Evolutionary conservation across 2,888 invertebrate species (phyloP).

Genomic region (Xestia sexstrigata): DNA sequence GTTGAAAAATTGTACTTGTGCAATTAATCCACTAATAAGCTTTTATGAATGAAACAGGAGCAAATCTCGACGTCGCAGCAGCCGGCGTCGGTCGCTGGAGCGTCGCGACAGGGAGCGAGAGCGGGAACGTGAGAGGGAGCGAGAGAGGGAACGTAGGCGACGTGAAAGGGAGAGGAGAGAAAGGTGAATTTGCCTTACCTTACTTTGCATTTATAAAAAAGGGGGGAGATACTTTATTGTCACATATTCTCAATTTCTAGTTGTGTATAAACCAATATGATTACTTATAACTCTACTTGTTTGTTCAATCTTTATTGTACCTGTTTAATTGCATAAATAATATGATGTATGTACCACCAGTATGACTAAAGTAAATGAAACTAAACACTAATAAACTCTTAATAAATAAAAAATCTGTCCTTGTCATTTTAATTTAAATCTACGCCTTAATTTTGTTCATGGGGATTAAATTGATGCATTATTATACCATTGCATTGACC

Average conservation of each 20-base stretch:
- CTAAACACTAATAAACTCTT: conserved; percentile 24
- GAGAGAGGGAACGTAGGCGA: conserved; percentile 78
- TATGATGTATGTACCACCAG: too few species aligned
- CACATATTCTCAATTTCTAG: not conserved
- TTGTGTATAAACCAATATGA: conserved; percentile 16
- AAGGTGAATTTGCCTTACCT: conserved; percentile 68
- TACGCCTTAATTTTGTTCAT: conserved; percentile 1
- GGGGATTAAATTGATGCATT: not conserved
- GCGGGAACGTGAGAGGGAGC: conserved; percentile 81
- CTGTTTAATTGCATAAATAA: conserved; percentile 12
- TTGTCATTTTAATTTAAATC: conserved; percentile 28
- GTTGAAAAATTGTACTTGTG: not conserved
- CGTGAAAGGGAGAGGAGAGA: conserved; percentile 85
- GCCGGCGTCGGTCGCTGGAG: conserved; percentile 86
- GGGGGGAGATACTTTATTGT: not conserved
- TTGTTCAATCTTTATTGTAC: conserved; percentile 19
- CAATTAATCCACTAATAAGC: conserved; percentile 28
- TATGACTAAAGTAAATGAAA: conserved; percentile 3
- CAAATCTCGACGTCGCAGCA: conserved; percentile 86
- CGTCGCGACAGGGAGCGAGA: conserved; percentile 86
- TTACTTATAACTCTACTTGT: not conserved
- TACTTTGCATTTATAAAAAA: not conserved
- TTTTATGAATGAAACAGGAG: conserved; percentile 73
- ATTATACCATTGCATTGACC: conserved; percentile 12
- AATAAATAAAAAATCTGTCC: conserved; percentile 1